phyloP scores from a whole-genome alignment of 2,888 invertebrate genomes.

The Carpatolechia fugitivella region DNA sequence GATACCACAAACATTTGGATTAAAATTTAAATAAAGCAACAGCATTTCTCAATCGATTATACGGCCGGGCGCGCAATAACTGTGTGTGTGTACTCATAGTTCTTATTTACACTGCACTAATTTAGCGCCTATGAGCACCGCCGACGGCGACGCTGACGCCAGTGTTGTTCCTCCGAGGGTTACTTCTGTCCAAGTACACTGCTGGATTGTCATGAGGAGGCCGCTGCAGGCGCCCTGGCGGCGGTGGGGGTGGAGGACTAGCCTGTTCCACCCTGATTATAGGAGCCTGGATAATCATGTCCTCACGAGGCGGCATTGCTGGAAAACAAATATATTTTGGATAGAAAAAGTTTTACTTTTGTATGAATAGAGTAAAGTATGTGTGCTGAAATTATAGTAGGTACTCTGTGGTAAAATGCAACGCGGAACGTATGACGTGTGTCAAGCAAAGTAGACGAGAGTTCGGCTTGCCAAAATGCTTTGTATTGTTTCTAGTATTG shows the following conservation, averaged over 20 bases:
- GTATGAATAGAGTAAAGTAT: too few species aligned
- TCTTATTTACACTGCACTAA: not conserved
- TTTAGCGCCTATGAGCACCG: slow-evolving; percentile 1
- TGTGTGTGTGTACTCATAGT: too few species aligned
- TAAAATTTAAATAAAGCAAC: too few species aligned
- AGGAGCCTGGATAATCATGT: slow-evolving; percentile 51
- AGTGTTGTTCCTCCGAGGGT: slow-evolving; percentile 32
- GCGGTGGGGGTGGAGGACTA: slow-evolving; percentile 55
- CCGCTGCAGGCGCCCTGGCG: slow-evolving; percentile 63
- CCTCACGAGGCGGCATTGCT: slow-evolving; percentile 69
- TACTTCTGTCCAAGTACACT: slow-evolving; percentile 50
- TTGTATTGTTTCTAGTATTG: too few species aligned
- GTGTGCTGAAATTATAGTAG: too few species aligned
- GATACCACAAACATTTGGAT: too few species aligned
- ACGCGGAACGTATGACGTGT: too few species aligned
- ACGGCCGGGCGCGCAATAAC: too few species aligned
- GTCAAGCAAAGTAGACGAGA: too few species aligned
- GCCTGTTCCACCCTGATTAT: slow-evolving; percentile 43
- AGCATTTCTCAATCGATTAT: too few species aligned
- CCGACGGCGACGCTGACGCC: not conserved
- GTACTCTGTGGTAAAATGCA: too few species aligned
- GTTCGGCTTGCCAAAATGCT: too few species aligned
- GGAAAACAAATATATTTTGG: slow-evolving; percentile 21
- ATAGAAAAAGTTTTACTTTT: not conserved
- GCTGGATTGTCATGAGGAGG: slow-evolving; percentile 69